Percentiles rank a stretch among this genome's conserved stretches.
These are phyloP conservation scores for Scarus forsteni DNA, from an alignment of 2,797 vertebrate genomes.

Conservation along the genomic window DNA sequence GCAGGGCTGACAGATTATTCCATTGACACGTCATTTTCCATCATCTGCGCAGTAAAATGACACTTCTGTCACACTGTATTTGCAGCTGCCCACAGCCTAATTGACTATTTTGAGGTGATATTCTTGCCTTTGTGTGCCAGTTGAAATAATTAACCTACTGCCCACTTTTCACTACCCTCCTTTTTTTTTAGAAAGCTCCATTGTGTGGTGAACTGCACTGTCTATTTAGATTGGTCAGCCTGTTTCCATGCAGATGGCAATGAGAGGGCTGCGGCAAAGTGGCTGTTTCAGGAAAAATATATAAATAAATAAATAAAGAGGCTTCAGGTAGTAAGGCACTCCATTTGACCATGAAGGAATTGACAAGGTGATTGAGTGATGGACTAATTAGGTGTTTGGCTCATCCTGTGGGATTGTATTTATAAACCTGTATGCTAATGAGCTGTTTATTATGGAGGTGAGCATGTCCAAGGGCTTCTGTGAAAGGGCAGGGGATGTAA, in stretches of 20 bases:
- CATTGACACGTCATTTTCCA: neutral
- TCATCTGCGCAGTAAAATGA: slow-evolving; percentile 3
- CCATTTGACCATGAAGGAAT: slow-evolving; percentile 52
- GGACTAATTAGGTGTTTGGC: slow-evolving; percentile 62
- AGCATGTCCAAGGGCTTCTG: slow-evolving; percentile 5
- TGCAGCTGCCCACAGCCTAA: slow-evolving; percentile 19
- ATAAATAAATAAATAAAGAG: neutral
- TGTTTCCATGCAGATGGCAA: slow-evolving; percentile 59
- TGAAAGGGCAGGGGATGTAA: slow-evolving; percentile 21
- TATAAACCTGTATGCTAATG: slow-evolving; percentile 69
- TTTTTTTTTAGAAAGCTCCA: slow-evolving; percentile 23
- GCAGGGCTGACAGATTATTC: slow-evolving; percentile 14
- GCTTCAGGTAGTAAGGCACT: slow-evolving; percentile 36
- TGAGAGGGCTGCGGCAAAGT: slow-evolving; percentile 47
- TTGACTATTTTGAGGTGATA: slow-evolving; percentile 35
- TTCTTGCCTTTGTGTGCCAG: slow-evolving; percentile 41
- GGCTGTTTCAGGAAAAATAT: slow-evolving; percentile 16
- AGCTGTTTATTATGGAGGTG: slow-evolving; percentile 60
- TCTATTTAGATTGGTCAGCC: slow-evolving; percentile 55
- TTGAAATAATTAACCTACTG: slow-evolving; percentile 66
- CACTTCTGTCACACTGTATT: slow-evolving; percentile 3
- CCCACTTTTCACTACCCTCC: slow-evolving; percentile 34
- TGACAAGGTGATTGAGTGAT: slow-evolving; percentile 69
- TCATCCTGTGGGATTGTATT: slow-evolving; percentile 59
- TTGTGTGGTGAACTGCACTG: slow-evolving; percentile 46